Evolutionary conservation across 2,113 vertebrate species (phyloP), one percentile per base, ranked within the genome.

Genomic region (Carassius carassius): DNA sequence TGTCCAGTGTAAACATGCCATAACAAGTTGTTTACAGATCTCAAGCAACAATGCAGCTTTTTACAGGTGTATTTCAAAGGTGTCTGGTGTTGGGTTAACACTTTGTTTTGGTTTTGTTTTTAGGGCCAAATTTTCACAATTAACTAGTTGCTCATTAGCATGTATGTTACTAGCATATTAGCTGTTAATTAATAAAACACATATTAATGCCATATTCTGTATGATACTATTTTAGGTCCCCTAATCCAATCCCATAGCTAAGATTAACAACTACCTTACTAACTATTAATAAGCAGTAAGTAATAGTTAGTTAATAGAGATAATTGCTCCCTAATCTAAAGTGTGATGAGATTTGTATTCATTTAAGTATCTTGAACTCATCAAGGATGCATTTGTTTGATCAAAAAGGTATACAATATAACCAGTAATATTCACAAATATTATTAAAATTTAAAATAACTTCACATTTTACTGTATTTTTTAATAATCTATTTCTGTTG

Each of bases 321-420:
- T 1, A 54, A 17, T 54, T 54, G 51, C 16, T 54, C 14, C 51
- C 51, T 17, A 17, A 54, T 54, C 51, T 17, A 54, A 54, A 5
- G 5, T 54, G 16, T 54, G 51, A 54, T 5, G 1, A 54, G 51
- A 54, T 54, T n/a, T n/a, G n/a, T n/a, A n/a, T n/a, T n/a, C n/a
- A n/a, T n/a, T n/a, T n/a, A n/a, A n/a, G 3, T 16, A 0, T 65
- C 14, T 9, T 32, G 8, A 0, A 16, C 14, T 35, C 1, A 1
- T 29, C 6, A 3, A 17, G 16, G 25, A 16, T 35, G 29, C 16
- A 19, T 35, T 54, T 69, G 3, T 69, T n/a, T n/a, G n/a, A n/a
- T n/a, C n/a, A n/a, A n/a, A n/a, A n/a, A n/a, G n/a, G n/a, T n/a
- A n/a, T n/a, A n/a, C n/a, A n/a, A n/a, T n/a, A n/a, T n/a, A n/a